Percentiles rank a stretch among this genome's conserved stretches.
Evolutionary conservation across 2,797 vertebrate species (phyloP).

Genomic region (Pachyuromys duprasi): DNA sequence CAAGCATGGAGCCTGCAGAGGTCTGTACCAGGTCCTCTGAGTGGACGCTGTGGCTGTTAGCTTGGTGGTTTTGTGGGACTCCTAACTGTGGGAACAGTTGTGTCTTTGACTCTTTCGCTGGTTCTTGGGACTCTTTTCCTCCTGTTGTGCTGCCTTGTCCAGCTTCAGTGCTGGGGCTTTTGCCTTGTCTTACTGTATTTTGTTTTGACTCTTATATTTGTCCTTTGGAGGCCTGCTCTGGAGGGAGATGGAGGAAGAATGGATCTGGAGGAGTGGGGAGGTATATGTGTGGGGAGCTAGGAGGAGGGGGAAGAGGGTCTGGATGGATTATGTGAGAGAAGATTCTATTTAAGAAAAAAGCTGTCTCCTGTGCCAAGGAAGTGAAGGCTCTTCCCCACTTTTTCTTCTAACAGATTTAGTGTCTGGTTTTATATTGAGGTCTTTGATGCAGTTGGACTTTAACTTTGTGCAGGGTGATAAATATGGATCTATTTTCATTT

Average conservation of each 20-base stretch:
- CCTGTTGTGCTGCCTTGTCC: not conserved
- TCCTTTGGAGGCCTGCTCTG: not conserved
- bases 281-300: not conserved
- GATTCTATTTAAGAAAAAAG: not conserved
- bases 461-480: too few species aligned
- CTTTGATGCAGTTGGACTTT: too few species aligned
- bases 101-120: not conserved
- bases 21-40: not conserved
- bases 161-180: not conserved
- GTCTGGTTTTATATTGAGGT: too few species aligned
- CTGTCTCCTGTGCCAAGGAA: too few species aligned
- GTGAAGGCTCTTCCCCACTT: too few species aligned
- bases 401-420: too few species aligned
- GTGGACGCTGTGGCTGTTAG: not conserved
- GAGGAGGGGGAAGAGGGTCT: too few species aligned
- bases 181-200: not conserved
- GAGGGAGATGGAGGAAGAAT: not conserved
- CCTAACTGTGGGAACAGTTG: not conserved
- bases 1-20: not conserved
- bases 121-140: not conserved
- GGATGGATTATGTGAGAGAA: not conserved
- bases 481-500: too few species aligned
- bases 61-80: not conserved
- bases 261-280: not conserved
- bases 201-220: not conserved